A percentile compares a stretch with the other conserved stretches of the same genome.
Conservation (phyloP, 2,888 invertebrate species). For the Rhagonycha lutea region DNA sequence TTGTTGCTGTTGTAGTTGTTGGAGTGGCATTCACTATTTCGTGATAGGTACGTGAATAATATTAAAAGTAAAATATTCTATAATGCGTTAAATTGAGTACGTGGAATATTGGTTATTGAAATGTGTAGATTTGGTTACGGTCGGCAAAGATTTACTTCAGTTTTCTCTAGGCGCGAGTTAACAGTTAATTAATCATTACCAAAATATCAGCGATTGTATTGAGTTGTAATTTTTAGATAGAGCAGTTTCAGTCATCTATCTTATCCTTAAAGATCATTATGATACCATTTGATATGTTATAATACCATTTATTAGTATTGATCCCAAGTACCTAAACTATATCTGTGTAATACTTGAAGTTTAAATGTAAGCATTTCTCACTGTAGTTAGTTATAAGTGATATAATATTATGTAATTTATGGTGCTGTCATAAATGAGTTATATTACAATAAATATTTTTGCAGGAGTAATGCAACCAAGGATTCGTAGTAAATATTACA, state of each 20-base stretch:
- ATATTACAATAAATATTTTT: neutral
- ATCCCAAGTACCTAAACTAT: neutral
- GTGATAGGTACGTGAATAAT: neutral
- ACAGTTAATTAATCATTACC: too few species aligned
- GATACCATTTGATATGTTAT: too few species aligned
- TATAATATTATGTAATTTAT: neutral
- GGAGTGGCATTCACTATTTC: neutral
- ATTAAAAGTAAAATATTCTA: neutral
- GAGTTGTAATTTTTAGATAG: neutral
- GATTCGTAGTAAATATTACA: constrained; percentile 2
- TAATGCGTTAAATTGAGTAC: too few species aligned
- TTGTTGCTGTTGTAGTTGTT: neutral
- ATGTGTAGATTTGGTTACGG: too few species aligned
- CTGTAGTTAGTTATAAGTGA: neutral
- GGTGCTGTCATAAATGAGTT: neutral
- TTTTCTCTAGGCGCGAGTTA: too few species aligned
- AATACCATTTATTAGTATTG: neutral
- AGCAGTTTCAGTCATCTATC: neutral
- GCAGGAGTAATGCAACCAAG: neutral
- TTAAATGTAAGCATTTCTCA: neutral
- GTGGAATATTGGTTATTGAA: too few species aligned
- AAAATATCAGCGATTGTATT: neutral
- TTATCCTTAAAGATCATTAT: neutral
- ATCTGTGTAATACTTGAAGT: neutral
- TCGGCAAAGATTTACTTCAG: too few species aligned